Conservation (phyloP, 2,113 vertebrate genomes). For the Colius striatus region DNA sequence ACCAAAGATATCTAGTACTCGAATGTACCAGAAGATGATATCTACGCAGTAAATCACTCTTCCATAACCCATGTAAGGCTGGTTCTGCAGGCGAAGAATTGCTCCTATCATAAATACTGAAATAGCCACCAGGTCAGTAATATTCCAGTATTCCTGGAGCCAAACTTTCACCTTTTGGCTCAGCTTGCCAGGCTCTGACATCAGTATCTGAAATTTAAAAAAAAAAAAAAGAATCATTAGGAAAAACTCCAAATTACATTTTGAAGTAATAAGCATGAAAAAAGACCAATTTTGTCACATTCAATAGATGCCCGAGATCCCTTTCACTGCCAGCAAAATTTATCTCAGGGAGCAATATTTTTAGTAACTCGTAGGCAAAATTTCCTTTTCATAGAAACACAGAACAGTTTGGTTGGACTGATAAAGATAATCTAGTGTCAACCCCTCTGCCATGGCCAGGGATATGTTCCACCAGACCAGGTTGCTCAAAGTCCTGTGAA, state of each 20-base stretch:
- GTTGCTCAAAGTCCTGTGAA: neutral
- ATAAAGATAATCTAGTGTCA: neutral
- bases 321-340: neutral
- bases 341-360: neutral
- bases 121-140: constrained; percentile 94
- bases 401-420: neutral
- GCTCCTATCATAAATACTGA: constrained; percentile 89
- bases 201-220: constrained; percentile 86
- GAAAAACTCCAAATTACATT: neutral
- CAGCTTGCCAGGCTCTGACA: constrained; percentile 98
- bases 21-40: constrained; percentile 99
- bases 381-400: neutral
- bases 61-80: constrained; percentile 96
- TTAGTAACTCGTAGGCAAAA: neutral
- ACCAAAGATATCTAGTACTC: constrained; percentile 97
- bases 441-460: neutral
- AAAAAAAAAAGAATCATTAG: neutral
- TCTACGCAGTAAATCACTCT: constrained; percentile 98
- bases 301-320: neutral
- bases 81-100: constrained; percentile 89
- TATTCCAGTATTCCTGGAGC: constrained; percentile 99
- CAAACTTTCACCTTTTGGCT: constrained; percentile 98
- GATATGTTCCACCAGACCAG: neutral
- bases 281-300: neutral
- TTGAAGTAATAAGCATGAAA: neutral